These are phyloP conservation scores for Drosophila nebulosa DNA, from an alignment of 1,140 invertebrate species.

Conservation along the genomic window DNA sequence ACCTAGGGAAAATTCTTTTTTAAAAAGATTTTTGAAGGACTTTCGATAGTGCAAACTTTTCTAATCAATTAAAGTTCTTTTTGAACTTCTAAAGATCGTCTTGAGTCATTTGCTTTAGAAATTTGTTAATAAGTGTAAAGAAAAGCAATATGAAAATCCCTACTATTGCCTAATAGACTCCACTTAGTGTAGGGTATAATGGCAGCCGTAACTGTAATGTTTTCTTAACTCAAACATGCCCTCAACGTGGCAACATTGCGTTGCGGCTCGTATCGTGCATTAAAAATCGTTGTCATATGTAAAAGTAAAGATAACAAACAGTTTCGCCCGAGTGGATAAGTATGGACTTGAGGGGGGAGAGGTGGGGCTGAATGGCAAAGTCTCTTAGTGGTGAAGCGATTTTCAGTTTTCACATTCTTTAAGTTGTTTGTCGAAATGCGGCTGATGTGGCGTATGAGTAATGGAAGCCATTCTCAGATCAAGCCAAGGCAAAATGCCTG, in stretches of 20 bases:
- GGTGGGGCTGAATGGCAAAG: neutral
- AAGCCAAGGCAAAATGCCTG: neutral
- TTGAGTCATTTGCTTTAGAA: no score
- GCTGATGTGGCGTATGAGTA: slow-evolving; percentile 9
- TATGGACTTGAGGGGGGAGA: neutral
- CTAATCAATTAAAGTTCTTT: no score
- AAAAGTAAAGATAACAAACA: slow-evolving; percentile 73
- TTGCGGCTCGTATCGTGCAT: slow-evolving; percentile 61
- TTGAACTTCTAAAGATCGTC: no score
- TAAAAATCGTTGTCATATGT: slow-evolving; percentile 78
- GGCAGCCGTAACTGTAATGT: slow-evolving; percentile 66
- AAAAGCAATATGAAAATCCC: no score
- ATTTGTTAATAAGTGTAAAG: no score
- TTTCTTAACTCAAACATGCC: slow-evolving; percentile 75
- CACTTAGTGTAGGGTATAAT: slow-evolving; percentile 32
- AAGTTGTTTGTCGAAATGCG: slow-evolving; percentile 2
- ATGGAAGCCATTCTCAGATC: neutral
- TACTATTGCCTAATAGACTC: no score
- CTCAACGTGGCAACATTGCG: slow-evolving; percentile 32
- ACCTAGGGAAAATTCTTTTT: no score
- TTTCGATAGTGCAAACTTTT: no score
- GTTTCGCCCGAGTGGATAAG: neutral
- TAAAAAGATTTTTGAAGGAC: no score
- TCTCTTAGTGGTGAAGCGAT: neutral
- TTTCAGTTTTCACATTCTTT: slow-evolving; percentile 6